Percentiles rank a stretch among this genome's conserved stretches.
These are phyloP conservation scores for Saccopteryx bilineata DNA, from an alignment of 2,113 vertebrate genomes.

Conservation along the genomic window DNA sequence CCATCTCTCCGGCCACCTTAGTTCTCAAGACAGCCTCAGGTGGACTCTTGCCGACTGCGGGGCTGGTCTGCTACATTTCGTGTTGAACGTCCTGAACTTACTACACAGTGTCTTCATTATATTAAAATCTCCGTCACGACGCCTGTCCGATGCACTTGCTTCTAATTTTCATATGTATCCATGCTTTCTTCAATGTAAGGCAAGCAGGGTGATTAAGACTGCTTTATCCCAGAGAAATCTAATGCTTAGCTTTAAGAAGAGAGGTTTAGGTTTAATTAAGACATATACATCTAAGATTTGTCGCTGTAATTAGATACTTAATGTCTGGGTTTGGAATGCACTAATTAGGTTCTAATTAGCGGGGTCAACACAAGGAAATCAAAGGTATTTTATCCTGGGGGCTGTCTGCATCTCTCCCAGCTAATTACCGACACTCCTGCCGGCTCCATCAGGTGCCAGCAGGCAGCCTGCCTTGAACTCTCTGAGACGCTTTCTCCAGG, in stretches of 20 bases:
- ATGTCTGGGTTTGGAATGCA: conserved; percentile 55
- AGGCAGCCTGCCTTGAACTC: conserved; percentile 37
- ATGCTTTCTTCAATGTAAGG: neutral
- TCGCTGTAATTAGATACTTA: conserved; percentile 19
- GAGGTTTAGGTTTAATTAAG: conserved; percentile 69
- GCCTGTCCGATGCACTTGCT: neutral
- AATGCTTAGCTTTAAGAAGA: conserved; percentile 54
- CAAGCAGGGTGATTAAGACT: conserved; percentile 11
- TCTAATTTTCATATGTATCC: neutral
- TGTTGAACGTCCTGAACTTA: neutral
- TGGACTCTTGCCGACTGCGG: neutral
- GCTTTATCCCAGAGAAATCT: conserved; percentile 45
- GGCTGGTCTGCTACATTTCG: neutral
- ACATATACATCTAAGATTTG: conserved; percentile 63
- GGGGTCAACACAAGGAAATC: conserved; percentile 68
- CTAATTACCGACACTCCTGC: neutral
- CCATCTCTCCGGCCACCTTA: neutral
- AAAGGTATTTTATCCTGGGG: neutral
- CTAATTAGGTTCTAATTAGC: conserved; percentile 69
- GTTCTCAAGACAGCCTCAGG: neutral
- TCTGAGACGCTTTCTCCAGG: neutral
- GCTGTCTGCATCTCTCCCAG: neutral
- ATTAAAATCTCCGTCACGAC: neutral
- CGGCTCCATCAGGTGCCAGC: conserved; percentile 17
- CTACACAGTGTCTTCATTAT: neutral